Evolutionary conservation across 2,888 invertebrate genomes (phyloP), one percentile per base, ranked within the genome.

Genomic region (Ophion slaviceki): DNA sequence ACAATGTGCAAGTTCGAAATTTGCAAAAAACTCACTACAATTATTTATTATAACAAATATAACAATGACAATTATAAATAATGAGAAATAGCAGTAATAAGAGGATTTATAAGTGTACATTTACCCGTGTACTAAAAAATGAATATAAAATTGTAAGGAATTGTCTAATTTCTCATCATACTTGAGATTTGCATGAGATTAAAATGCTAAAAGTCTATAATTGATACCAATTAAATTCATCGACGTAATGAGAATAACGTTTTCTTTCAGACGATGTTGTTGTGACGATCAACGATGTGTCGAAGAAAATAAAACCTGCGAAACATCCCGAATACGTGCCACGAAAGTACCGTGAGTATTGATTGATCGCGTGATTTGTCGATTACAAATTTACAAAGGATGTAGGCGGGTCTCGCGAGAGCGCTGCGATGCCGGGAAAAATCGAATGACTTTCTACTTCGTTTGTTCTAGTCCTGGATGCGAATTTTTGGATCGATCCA

Each of bases 281-380:
- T 17, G 96, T 97, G 70, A 96, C 96, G 59, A 97, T 98, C 89
- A 97, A 97, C 88, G 96, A 97, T 94, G 96, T 97, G 87, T 95
- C 95, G 57, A 97, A 96, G 93, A 95, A 95, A 76, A 91, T 96
- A n/a, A 95, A 94, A 85, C 91, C 94, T 68, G 96, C 97, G 0
- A 96, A 96, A 90, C 95, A 96, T 92, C 96, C 96, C 2, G 97
- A 98, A 95, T 96, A 97, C 92, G 97, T 99, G n/a, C 99, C 99
- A 10, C 94, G 95, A 90, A 96, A 97, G 90, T 98, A 97, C 93
- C 95, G 97, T 98, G 95, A 96, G 96, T 95, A 85, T 64, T 40
- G 17, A 77, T 75, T 17, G 17, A 47, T 53, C 28, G 40, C 85
- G 61, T 53, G 5, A 53, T 17, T 17, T 1, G 17, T 5, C 53